Evolutionary conservation across 2,113 vertebrate species (phyloP), one percentile per base, ranked within the genome.

Genomic region (Agapornis roseicollis): DNA sequence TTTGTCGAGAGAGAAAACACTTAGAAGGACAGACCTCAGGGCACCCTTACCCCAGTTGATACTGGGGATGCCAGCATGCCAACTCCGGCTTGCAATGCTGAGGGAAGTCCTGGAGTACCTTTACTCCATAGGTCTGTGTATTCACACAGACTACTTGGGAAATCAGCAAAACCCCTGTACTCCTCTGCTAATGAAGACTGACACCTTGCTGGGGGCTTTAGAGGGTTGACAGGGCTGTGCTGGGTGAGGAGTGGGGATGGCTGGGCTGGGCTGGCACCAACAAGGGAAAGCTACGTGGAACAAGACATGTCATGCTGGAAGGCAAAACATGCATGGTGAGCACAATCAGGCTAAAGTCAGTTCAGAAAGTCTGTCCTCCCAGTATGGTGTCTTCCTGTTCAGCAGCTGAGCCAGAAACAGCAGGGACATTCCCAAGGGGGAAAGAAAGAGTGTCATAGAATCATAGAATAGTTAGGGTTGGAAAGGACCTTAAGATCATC

Each of bases 301-400:
- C 9, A 28, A 70, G 79, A 56, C 8, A 19, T 23, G 44, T 33
- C 12, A 0, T 71, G 29, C 73, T 42, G 60, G 55, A 70, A 79
- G 27, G 65, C n/a, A 81, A 42, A 66, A 80, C 1, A 1, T 80
- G 25, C 35, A 9, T 0, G 0, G 24, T 33, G 61, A 74, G 70
- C 50, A 60, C 18, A 68, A 61, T 65, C 81, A 60, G 70, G 63
- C 24, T 68, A 3, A 68, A 81, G 87, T 64, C 61, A 47, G 18
- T 27, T 79, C 60, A 64, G 69, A 79, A 94, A 55, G 35, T 41
- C 0, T 25, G 11, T 46, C 50, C 25, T 91, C 33, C 56, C 39
- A 52, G 13, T 14, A 7, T 2, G 1, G 42, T 47, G 24, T 79
- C 53, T 82, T 41, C 37, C 6, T 25, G 47, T 61, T 37, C 35